Percentiles rank a stretch among this genome's conserved stretches.
These are phyloP conservation scores for Drosophila nigrodunni DNA, from an alignment of 1,140 invertebrate genomes.

Conservation along the genomic window DNA sequence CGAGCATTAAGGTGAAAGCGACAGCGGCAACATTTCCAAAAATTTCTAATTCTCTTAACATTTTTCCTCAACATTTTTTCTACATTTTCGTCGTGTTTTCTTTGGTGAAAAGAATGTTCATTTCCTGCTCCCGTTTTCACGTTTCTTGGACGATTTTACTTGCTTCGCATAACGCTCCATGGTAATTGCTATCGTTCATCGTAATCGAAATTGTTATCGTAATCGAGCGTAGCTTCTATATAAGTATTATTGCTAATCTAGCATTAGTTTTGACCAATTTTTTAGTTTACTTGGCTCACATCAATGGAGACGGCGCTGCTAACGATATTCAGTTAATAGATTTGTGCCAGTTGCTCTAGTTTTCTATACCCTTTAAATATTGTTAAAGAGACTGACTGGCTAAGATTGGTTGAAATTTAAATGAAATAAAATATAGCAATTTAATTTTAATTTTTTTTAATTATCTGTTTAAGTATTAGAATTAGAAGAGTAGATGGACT, in stretches of 20 bases:
- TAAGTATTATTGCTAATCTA: background rate
- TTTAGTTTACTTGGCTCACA: background rate
- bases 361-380: conserved; percentile 7
- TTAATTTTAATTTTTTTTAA: too few relatives aligned
- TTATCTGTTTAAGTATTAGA: too few relatives aligned
- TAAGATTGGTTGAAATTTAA: too few relatives aligned
- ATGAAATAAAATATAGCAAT: too few relatives aligned
- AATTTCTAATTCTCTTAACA: conserved; percentile 45
- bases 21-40: conserved; percentile 38
- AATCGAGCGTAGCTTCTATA: background rate
- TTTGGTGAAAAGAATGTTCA: conserved; percentile 61
- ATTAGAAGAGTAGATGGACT: too few relatives aligned
- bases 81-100: conserved; percentile 1
- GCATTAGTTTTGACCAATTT: conserved; percentile 26
- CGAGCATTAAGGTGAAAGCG: conserved; percentile 63
- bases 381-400: background rate
- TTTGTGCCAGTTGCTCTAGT: conserved; percentile 26
- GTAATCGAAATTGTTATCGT: conserved; percentile 5
- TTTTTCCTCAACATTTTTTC: too few relatives aligned
- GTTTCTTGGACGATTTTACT: conserved; percentile 13
- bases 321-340: background rate
- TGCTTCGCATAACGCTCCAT: conserved; percentile 20
- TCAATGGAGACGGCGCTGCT: conserved; percentile 1
- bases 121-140: conserved; percentile 49
- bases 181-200: conserved; percentile 13